Base-by-base conservation (phyloP, 2,113 vertebrate genomes). In the Emydocephalus ijimae region DNA sequence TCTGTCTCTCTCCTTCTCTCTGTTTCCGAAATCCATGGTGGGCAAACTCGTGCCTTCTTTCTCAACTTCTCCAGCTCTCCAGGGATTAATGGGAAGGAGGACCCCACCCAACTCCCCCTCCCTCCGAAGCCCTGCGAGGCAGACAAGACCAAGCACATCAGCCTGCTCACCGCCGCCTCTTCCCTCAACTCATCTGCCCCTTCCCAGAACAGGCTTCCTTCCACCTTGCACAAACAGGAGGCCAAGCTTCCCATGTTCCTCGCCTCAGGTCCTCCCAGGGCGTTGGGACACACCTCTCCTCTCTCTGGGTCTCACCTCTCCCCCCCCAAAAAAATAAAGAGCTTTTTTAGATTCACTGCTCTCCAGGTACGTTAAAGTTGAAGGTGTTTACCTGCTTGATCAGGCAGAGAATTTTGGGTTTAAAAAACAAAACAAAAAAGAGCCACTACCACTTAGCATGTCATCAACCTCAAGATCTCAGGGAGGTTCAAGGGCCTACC, bases 41-140 rank as follows among this genome's bases (percentile, higher is more conserved):
- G 92, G 88, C 54, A 89, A 85, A 85, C 45, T 34, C 18, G 3
- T 64, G 24, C 12, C 23, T 45, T 15, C 69, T 89, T 74, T 89
- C 86, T 48, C 89, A 91, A 45, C 50, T 85, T 87, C 89, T 87
- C 57, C 18, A 45, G 54, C n/a, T 45, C 50, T 34, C 1, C 92
- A 4, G 9, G 89, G 50, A n/a, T 92, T 56, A 43, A 34, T 39
- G 93, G 12, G 55, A 55, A 59, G 29, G 6, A 14, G 92, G 59
- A 90, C 69, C 87, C 90, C 93, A 26, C 93, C 88, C 93, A n/a
- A 85, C 18, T n/a, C 87, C 87, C 64, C 64, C 61, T 29, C 90
- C 21, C 89, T 5, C 69, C 24, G 0, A 59, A 88, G 74, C 12
- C 39, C n/a, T 18, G 54, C 4, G 7, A 50, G 69, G 48, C 87